Conservation (phyloP, 53 echinoderm and acorn worm genomes). For the Paelopatides confundens region DNA sequence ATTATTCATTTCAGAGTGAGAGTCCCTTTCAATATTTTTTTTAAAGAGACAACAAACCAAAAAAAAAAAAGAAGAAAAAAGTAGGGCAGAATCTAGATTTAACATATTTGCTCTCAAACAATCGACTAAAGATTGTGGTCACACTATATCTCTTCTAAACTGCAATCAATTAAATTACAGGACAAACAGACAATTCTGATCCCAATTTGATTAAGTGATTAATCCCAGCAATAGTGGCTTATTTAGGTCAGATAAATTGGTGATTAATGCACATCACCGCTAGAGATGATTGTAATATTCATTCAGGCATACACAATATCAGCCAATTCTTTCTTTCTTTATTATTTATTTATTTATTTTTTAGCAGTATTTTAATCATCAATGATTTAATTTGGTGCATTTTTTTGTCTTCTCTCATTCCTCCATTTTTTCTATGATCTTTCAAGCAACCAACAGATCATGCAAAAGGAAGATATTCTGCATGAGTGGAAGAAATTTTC, state of each 20-base stretch:
- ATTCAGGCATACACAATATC: constrained; percentile 32
- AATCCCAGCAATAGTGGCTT: constrained; percentile 10
- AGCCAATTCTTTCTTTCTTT: constrained; percentile 1
- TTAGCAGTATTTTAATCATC: constrained; percentile 35
- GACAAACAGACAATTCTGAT: constrained; percentile 43
- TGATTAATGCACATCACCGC: constrained; percentile 34
- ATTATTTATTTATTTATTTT: background rate
- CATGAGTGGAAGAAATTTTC: constrained; percentile 12
- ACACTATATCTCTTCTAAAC: background rate
- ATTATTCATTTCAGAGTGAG: background rate
- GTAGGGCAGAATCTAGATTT: too few species aligned
- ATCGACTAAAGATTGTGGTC: background rate
- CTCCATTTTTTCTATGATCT: background rate
- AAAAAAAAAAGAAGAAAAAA: too few species aligned
- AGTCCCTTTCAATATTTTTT: background rate
- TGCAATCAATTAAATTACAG: constrained; percentile 33
- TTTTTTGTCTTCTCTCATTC: background rate
- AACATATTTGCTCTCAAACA: too few species aligned
- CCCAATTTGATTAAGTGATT: constrained; percentile 38
- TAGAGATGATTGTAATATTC: constrained; percentile 15
- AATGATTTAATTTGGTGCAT: constrained; percentile 33
- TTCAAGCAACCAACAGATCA: constrained; percentile 6
- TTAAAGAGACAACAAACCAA: background rate
- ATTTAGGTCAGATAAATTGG: constrained; percentile 39
- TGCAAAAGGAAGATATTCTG: constrained; percentile 13